phyloP scores from a whole-genome alignment of 2,113 vertebrate species.

The Cygnus buccinator region DNA sequence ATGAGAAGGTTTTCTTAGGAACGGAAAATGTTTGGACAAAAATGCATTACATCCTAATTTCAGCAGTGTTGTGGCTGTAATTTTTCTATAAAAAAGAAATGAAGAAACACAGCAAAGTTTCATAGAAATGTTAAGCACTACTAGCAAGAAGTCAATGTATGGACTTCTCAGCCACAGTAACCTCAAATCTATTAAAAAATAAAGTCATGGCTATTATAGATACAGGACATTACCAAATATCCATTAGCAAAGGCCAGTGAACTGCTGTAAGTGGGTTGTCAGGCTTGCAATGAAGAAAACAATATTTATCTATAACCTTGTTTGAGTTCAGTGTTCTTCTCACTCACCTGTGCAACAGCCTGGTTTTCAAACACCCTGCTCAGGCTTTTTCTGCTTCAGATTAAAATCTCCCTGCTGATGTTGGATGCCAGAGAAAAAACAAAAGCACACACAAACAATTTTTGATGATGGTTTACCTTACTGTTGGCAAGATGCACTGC shows the following conservation, averaged over 20 bases:
- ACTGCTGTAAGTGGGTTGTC: not conserved
- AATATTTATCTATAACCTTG: not conserved
- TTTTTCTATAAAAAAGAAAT: not conserved
- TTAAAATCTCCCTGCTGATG: not conserved
- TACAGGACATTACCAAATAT: not conserved
- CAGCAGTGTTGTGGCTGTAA: not conserved
- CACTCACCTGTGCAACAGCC: not conserved
- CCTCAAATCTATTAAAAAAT: slow-evolving; percentile 20
- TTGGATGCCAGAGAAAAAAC: not conserved
- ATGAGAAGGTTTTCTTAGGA: not conserved
- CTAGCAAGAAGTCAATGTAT: slow-evolving; percentile 7
- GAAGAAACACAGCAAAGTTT: not conserved
- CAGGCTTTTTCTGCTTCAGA: not conserved
- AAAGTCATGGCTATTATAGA: not conserved
- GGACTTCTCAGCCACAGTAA: not conserved
- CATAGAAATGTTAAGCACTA: not conserved
- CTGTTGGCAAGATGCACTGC: not conserved
- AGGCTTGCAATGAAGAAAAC: not conserved
- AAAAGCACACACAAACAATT: not conserved
- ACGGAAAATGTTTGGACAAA: not conserved
- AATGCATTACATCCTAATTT: not conserved
- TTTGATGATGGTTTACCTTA: not conserved
- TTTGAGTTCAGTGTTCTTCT: not conserved
- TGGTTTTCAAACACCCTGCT: not conserved
- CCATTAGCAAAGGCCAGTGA: slow-evolving; percentile 39